These are phyloP conservation scores for Zhuqinia jingwanae DNA, from an alignment of 2,888 invertebrate genomes.

Conservation along the genomic window DNA sequence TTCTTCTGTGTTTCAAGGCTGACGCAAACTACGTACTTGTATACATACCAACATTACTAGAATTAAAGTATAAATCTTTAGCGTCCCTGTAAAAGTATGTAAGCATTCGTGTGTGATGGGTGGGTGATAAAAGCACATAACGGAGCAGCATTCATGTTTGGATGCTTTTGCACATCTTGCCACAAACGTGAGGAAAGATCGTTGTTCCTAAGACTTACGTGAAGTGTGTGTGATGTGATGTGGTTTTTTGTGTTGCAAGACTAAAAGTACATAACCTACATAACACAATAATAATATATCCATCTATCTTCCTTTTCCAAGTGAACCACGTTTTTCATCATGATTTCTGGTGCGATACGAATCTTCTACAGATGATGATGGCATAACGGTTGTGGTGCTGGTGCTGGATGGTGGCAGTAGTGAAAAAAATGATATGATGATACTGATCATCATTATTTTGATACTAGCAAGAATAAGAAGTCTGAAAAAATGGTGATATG, in stretches of 20 bases:
- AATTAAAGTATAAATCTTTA: too few species aligned
- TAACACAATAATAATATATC: slow-evolving; percentile 2
- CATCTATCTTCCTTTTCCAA: slow-evolving; percentile 1
- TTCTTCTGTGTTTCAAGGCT: not conserved
- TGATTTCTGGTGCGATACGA: slow-evolving; percentile 64
- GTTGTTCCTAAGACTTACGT: slow-evolving; percentile 21
- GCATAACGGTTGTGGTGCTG: too few species aligned
- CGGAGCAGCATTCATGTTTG: slow-evolving; percentile 5
- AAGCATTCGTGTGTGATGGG: too few species aligned
- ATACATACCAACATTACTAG: not conserved
- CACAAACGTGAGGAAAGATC: slow-evolving; percentile 42
- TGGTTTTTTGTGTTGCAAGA: not conserved
- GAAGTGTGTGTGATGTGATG: slow-evolving; percentile 17
- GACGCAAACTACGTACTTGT: not conserved
- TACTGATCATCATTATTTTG: slow-evolving; percentile 51
- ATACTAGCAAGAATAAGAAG: slow-evolving; percentile 33
- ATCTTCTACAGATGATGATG: slow-evolving; percentile 53
- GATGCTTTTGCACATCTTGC: not conserved
- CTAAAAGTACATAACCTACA: not conserved
- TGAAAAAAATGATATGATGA: not conserved
- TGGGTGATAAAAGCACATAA: not conserved
- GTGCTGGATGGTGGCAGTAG: slow-evolving; percentile 6
- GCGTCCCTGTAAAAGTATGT: too few species aligned
- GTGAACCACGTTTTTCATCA: slow-evolving; percentile 53
- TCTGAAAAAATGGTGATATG: not conserved